Evolutionary conservation across 1,140 invertebrate species (phyloP).

Genomic region (Pseudachorutes palmiensis): DNA sequence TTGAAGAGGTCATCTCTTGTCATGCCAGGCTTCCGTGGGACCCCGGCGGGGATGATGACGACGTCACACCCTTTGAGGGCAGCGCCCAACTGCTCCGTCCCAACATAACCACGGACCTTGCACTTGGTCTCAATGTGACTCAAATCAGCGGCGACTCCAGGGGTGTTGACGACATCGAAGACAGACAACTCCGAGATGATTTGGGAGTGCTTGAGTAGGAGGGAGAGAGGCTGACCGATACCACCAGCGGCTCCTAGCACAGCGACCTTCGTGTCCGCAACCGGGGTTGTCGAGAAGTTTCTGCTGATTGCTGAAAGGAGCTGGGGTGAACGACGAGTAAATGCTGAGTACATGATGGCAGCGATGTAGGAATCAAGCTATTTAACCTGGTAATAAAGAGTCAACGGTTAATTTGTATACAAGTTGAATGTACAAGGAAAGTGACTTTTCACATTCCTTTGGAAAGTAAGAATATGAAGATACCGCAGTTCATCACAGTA

Average conservation of each 20-base stretch:
- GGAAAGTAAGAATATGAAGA: no score
- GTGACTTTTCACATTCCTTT: no score
- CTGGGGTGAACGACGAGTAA: background rate
- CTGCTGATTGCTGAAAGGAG: background rate
- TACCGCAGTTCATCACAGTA: no score
- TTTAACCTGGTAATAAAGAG: no score
- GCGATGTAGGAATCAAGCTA: no score
- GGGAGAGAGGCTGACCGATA: conserved; percentile 93
- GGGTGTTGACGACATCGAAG: conserved; percentile 94
- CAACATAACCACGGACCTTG: conserved; percentile 27
- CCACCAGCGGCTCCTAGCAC: conserved; percentile 94
- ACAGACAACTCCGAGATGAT: conserved; percentile 72
- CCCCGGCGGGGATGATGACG: conserved; percentile 59
- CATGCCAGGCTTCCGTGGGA: conserved; percentile 56
- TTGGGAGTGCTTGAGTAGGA: conserved; percentile 87
- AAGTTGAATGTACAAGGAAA: no score
- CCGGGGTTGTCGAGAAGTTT: background rate
- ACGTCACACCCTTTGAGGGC: conserved; percentile 48
- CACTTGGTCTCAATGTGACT: conserved; percentile 85
- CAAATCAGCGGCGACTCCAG: conserved; percentile 94
- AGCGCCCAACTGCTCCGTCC: conserved; percentile 22
- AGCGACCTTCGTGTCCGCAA: conserved; percentile 54
- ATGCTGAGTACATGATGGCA: background rate
- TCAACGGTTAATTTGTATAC: no score
- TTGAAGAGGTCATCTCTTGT: conserved; percentile 56